Percentiles rank a stretch among this genome's conserved stretches.
These are phyloP conservation scores for Lycaon pictus DNA, from an alignment of 2,113 vertebrate genomes.

Conservation along the genomic window DNA sequence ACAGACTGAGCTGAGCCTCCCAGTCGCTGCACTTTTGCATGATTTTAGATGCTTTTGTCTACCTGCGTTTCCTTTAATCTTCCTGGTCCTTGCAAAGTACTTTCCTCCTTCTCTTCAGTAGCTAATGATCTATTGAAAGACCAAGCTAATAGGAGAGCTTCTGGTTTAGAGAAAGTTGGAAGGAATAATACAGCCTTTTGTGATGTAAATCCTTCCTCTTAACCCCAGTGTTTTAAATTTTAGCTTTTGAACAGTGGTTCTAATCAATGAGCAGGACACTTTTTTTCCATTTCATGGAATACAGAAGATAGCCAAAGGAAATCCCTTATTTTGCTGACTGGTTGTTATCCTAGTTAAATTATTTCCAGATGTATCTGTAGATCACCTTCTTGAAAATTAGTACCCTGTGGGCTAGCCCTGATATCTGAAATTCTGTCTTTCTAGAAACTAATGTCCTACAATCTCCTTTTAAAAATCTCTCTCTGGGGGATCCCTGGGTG, in stretches of 20 bases:
- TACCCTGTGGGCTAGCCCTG: neutral
- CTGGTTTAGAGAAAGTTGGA: neutral
- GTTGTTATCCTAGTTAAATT: constrained; percentile 14
- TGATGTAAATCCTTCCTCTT: neutral
- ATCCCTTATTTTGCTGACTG: neutral
- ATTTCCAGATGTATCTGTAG: constrained; percentile 12
- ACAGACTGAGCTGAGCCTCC: neutral
- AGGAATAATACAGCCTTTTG: neutral
- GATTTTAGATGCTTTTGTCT: neutral
- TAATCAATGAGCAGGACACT: neutral
- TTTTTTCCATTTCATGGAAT: neutral
- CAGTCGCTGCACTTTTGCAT: neutral
- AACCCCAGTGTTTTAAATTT: neutral
- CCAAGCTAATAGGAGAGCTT: constrained; percentile 4
- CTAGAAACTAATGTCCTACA: constrained; percentile 45
- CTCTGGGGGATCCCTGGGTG: neutral
- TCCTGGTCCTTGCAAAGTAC: neutral
- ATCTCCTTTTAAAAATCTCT: constrained; percentile 38
- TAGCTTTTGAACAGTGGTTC: neutral
- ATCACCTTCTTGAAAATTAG: constrained; percentile 26
- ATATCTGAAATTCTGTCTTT: constrained; percentile 38
- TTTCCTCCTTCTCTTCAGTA: neutral
- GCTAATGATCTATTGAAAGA: constrained; percentile 8
- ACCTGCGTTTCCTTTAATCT: constrained; percentile 6
- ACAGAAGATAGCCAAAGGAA: constrained; percentile 1